Conservation (phyloP, 2,113 vertebrate genomes). For the Gobius niger region DNA sequence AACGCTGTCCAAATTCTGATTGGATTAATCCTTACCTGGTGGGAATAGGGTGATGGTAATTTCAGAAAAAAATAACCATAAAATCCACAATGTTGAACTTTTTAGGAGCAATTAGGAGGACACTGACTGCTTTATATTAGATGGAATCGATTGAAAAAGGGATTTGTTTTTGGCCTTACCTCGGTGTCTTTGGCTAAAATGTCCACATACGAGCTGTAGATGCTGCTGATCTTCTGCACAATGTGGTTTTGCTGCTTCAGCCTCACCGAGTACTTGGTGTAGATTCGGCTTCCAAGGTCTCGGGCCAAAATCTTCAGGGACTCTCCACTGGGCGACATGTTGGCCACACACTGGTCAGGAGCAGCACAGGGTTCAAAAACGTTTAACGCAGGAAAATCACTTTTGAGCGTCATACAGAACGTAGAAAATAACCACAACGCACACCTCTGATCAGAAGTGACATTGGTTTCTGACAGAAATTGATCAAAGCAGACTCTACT, state of each 20-base stretch:
- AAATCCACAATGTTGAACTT: no score
- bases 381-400: conserved; percentile 9
- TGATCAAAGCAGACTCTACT: not conserved
- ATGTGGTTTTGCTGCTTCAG: conserved; percentile 72
- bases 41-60: no score
- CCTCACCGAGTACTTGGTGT: conserved; percentile 74
- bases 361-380: conserved; percentile 7
- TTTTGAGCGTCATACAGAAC: not conserved
- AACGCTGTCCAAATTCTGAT: no score
- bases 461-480: not conserved
- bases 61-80: no score
- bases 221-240: conserved; percentile 71
- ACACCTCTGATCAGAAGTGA: conserved; percentile 3
- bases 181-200: conserved; percentile 83
- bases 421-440: not conserved
- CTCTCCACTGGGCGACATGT: conserved; percentile 82
- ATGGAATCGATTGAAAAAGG: not conserved
- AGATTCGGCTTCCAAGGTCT: conserved; percentile 78
- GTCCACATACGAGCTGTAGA: conserved; percentile 79
- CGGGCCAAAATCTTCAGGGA: conserved; percentile 78
- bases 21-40: no score
- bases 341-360: conserved; percentile 75
- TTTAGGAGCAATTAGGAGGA: no score
- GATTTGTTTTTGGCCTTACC: conserved; percentile 66
- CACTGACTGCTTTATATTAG: no score